phyloP scores from a whole-genome alignment of 2,797 vertebrate species.

The Manis javanica region DNA sequence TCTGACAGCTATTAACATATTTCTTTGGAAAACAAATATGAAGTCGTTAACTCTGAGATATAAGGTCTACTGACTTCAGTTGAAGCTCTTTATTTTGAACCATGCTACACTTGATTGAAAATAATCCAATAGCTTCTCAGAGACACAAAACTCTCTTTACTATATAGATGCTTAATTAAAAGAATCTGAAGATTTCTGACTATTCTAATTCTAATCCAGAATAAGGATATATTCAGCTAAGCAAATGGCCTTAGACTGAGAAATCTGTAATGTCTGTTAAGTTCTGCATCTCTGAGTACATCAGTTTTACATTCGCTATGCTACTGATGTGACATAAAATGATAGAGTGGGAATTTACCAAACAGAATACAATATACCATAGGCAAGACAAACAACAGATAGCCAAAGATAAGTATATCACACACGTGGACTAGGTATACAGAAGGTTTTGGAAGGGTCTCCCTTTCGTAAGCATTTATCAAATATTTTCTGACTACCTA shows the following conservation, averaged over 20 bases:
- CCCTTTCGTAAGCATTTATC: background rate
- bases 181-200: background rate
- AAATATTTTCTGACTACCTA: background rate
- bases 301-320: background rate
- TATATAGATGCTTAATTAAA: background rate
- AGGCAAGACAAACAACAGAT: background rate
- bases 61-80: background rate
- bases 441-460: background rate
- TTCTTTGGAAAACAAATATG: constrained; percentile 7
- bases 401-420: background rate
- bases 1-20: background rate
- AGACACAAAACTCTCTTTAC: background rate
- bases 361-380: background rate
- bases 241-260: background rate
- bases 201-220: background rate
- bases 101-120: background rate
- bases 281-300: background rate
- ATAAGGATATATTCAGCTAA: background rate
- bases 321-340: background rate
- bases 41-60: background rate
- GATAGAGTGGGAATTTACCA: background rate
- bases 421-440: background rate
- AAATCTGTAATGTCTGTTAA: background rate
- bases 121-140: background rate
- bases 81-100: constrained; percentile 44